Conservation (phyloP, 2,888 invertebrate genomes). For the Tetrapedia diversipes region DNA sequence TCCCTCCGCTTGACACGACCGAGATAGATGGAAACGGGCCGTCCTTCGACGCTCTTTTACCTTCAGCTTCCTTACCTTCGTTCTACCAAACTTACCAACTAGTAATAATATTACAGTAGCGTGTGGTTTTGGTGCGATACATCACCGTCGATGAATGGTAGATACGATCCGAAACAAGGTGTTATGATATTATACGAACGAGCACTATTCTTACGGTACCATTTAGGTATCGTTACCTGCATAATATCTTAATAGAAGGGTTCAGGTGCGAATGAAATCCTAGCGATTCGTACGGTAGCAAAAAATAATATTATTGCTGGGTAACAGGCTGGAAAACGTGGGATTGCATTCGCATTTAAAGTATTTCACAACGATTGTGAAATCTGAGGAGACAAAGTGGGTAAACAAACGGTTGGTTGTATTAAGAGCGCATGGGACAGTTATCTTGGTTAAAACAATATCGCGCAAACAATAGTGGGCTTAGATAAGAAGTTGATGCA, state of each 20-base stretch:
- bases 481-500: conserved; percentile 70
- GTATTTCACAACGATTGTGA: conserved; percentile 52
- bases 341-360: conserved; percentile 22
- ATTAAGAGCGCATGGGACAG: conserved; percentile 62
- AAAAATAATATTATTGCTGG: neutral
- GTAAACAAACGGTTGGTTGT: conserved; percentile 64
- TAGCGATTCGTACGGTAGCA: neutral
- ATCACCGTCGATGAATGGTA: too few species aligned
- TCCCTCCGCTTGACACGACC: conserved; percentile 25
- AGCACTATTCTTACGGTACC: too few species aligned
- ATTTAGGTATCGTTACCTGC: too few species aligned
- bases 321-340: neutral
- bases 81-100: too few species aligned
- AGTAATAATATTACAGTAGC: too few species aligned
- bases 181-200: too few species aligned
- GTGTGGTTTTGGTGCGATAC: too few species aligned
- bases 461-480: conserved; percentile 73
- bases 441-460: conserved; percentile 74
- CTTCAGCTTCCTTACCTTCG: too few species aligned
- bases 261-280: too few species aligned
- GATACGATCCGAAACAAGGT: too few species aligned
- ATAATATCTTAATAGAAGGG: too few species aligned
- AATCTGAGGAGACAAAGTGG: conserved; percentile 57
- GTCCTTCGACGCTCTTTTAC: conserved; percentile 40
- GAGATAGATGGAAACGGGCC: conserved; percentile 24